Conservation (phyloP, 2,888 invertebrate genomes). For the Criorhina ranunculi region DNA sequence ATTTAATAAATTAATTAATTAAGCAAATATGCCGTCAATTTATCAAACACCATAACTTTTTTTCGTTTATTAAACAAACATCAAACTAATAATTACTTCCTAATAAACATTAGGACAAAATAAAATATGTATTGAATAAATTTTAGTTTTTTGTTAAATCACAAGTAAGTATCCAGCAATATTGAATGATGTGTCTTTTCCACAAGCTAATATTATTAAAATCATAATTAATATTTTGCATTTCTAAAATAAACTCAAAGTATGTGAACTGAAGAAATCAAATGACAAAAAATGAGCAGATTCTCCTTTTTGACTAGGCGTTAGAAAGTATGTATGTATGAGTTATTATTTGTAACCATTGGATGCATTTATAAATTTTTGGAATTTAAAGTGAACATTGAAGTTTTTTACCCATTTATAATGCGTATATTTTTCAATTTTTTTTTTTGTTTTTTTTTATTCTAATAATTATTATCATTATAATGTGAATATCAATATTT, state of each 20-base stretch:
- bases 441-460: constrained; percentile 39
- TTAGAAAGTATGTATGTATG: neutral
- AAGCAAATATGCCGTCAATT: constrained; percentile 30
- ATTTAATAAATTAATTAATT: neutral
- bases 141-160: constrained; percentile 19
- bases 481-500: constrained; percentile 63
- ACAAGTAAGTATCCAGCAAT: constrained; percentile 35
- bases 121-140: constrained; percentile 6
- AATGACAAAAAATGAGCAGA: constrained; percentile 13
- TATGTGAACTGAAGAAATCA: neutral
- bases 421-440: constrained; percentile 31
- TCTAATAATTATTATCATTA: constrained; percentile 61
- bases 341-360: constrained; percentile 9
- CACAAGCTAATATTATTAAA: neutral
- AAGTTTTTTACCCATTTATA: constrained; percentile 41
- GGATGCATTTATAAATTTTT: constrained; percentile 20
- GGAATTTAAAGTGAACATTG: constrained; percentile 48
- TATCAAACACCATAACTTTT: constrained; percentile 54
- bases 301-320: constrained; percentile 22
- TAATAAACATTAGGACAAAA: constrained; percentile 27
- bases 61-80: constrained; percentile 47
- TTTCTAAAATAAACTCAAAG: neutral
- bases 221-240: neutral
- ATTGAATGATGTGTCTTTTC: constrained; percentile 1
- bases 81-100: constrained; percentile 28